Evolutionary conservation across 1,140 invertebrate genomes (phyloP).

Genomic region (Drosophila ananassae): DNA sequence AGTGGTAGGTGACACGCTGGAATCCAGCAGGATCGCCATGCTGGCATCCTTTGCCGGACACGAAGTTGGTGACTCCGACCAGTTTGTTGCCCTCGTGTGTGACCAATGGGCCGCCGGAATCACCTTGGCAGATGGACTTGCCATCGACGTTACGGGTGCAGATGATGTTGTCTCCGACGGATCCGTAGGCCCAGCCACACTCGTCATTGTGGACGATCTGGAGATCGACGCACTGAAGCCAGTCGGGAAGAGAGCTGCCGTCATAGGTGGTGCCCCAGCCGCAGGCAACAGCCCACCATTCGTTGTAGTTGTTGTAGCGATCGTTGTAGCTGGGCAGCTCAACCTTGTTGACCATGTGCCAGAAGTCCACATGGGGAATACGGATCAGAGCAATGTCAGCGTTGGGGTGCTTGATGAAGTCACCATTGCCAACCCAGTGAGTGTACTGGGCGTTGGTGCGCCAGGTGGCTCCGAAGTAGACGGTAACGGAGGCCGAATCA

Average conservation of each 20-base stretch:
- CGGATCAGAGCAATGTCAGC: constrained; percentile 53
- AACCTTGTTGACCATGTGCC: constrained; percentile 55
- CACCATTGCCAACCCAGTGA: constrained; percentile 35
- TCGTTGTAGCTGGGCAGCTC: constrained; percentile 57
- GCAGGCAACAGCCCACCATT: constrained; percentile 51
- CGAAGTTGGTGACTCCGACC: constrained; percentile 53
- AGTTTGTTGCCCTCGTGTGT: constrained; percentile 46
- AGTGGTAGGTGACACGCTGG: constrained; percentile 85
- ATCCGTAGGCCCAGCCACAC: constrained; percentile 33
- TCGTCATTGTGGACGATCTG: constrained; percentile 50
- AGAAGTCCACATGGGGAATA: constrained; percentile 50
- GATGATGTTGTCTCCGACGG: constrained; percentile 45
- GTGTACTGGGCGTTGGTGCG: too few relatives aligned
- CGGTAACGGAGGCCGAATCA: constrained; percentile 28
- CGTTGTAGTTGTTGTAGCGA: constrained; percentile 51
- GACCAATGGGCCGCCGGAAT: constrained; percentile 86
- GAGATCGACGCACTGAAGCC: constrained; percentile 50
- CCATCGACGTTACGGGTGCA: constrained; percentile 58
- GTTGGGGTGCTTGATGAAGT: constrained; percentile 45
- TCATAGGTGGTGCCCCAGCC: constrained; percentile 61
- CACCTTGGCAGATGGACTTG: constrained; percentile 83
- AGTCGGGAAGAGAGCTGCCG: constrained; percentile 45
- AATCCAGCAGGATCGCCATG: constrained; percentile 84
- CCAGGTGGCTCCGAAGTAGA: constrained; percentile 58
- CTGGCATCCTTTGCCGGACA: constrained; percentile 53